Percentiles rank a stretch among this genome's conserved stretches.
phyloP scores from a whole-genome alignment of 2,113 vertebrate species.

The Mastomys natalensis region DNA sequence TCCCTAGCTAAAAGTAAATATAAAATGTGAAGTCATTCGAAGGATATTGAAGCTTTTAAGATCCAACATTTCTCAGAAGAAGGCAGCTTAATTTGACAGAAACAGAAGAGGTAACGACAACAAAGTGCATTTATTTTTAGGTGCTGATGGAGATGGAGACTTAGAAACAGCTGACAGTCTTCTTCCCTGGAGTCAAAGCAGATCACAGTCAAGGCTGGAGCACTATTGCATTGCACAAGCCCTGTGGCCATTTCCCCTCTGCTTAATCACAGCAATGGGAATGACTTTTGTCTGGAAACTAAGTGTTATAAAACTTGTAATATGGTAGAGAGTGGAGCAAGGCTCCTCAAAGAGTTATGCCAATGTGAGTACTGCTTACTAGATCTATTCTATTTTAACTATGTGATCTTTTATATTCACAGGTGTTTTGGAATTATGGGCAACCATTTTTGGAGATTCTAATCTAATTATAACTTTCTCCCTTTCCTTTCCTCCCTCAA shows the following conservation, averaged over 20 bases:
- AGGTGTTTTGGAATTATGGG: neutral
- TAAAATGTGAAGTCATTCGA: neutral
- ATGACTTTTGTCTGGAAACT: neutral
- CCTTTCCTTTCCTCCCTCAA: neutral
- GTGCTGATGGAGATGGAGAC: accelerated
- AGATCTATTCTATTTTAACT: neutral
- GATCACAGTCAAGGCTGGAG: neutral
- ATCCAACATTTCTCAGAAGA: neutral
- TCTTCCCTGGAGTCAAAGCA: neutral
- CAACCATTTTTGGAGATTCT: neutral
- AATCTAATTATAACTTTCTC: neutral
- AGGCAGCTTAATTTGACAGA: neutral
- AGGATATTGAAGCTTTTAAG: neutral
- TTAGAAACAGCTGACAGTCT: neutral
- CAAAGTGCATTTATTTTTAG: neutral
- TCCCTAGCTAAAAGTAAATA: neutral
- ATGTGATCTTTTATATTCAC: conserved; percentile 2
- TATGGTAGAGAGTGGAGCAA: neutral
- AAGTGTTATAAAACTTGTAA: neutral
- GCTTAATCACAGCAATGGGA: neutral
- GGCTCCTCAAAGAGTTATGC: neutral
- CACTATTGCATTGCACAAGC: neutral
- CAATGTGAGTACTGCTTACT: neutral
- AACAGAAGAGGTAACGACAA: neutral
- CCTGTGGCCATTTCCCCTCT: neutral